Base-by-base conservation (phyloP, 2,113 vertebrate genomes). In the Murina feae region DNA sequence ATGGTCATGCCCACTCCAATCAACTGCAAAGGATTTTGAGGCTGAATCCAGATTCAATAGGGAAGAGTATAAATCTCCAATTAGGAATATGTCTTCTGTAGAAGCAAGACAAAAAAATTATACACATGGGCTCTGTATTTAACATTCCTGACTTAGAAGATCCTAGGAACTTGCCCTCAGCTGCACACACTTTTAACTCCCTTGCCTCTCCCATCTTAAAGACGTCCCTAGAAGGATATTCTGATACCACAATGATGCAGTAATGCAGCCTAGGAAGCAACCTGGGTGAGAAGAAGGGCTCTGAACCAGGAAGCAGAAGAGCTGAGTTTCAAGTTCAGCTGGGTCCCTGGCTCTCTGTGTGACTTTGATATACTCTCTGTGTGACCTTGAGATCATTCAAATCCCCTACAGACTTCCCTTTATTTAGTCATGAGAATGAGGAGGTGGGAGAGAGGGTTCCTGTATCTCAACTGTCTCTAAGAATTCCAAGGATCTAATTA, bases 131-230 rank as follows among this genome's bases (percentile, higher is more conserved):
- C 16, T 23, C 0, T n/a, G 3, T 69, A 72, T 51, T 91, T 83
- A 81, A 72, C 18, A 49, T 49, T 69, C 6, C 35, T 47, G 25
- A 37, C 66, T 89, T 86, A 80, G 55, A 86, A 95, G 68, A 78
- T 63, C 53, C 66, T 35, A n/a, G 72, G 53, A 53, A 68, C 66
- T 68, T 28, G 76, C 51, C 85, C 85, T 93, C 8, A 37, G 88
- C 58, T 37, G 60, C 76, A 37, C 39, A 79, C 79, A 30, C 60
- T 85, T 42, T 74, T 20, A 39, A 9, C n/a, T 95, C 89, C 63
- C 66, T 72, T 32, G 63, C 49, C 23, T 95, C 79, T 93, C 69
- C 66, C 58, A 71, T 84, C 63, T 86, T 83, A 95, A 76, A 79
- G 79, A 69, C 1, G 0, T 91, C 55, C 71, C 79, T 82, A 11